A percentile compares a stretch with the other conserved stretches of the same genome.
Conservation (phyloP, 2,888 invertebrate genomes). For the Eupithecia abbreviata region DNA sequence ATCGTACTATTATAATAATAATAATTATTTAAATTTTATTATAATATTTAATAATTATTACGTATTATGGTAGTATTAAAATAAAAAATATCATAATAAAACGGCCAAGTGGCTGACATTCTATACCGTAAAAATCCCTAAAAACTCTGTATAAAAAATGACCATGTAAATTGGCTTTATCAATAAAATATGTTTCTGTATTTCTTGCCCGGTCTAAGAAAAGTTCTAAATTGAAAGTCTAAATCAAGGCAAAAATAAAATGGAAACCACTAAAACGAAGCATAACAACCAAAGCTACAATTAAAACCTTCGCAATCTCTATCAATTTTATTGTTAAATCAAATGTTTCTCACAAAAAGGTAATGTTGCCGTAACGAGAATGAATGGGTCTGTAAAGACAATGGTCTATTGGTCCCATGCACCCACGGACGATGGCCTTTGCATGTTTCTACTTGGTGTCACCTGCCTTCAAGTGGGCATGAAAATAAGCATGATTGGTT, state of each 20-base stretch:
- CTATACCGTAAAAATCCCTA: too few species aligned
- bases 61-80: too few species aligned
- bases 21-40: too few species aligned
- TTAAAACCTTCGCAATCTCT: constrained; percentile 17
- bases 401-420: constrained; percentile 29
- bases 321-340: constrained; percentile 23
- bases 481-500: not conserved
- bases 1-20: too few species aligned
- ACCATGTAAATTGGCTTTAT: too few species aligned
- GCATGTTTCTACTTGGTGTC: constrained; percentile 14
- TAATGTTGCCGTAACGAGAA: constrained; percentile 21
- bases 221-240: too few species aligned
- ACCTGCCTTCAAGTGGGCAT: not conserved
- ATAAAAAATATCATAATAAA: too few species aligned
- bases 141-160: too few species aligned
- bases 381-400: constrained; percentile 24
- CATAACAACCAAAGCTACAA: constrained; percentile 8
- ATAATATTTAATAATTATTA: too few species aligned
- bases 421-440: constrained; percentile 36
- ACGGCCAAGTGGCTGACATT: too few species aligned
- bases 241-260: not conserved
- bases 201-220: too few species aligned
- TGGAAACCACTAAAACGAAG: not conserved
- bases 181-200: too few species aligned
- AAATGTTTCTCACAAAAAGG: constrained; percentile 28